Base-by-base conservation (phyloP, 1,140 invertebrate genomes). In the Cephus cinctus region DNA sequence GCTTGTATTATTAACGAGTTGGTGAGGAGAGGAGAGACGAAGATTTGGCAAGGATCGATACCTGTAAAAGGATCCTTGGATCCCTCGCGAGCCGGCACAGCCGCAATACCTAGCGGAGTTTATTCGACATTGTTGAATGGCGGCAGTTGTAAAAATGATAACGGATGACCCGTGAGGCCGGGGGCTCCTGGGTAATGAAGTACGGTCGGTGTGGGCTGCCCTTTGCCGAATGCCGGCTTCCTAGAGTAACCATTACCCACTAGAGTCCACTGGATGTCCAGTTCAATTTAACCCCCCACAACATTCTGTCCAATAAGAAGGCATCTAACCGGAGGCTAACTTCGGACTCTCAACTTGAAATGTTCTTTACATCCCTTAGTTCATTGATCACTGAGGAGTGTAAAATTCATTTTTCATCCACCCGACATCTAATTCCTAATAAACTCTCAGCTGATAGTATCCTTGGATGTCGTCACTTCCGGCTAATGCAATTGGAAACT, bases 91-190 rank as follows among this genome's bases (percentile, higher is more conserved):
- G 67, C 62, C 47, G 40, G 5, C n/a, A 41, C 32, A 46, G 59
- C 57, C 60, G 61, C 71, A 75, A 73, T 75, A 75, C 70, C 73
- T 73, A 75, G 73, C 67, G 71, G 72, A 76, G 63, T 76, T 75
- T 75, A 75, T 76, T 75, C 73, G 74, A 75, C 74, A 75, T 75
- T 76, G 74, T 75, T 77, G 67, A 72, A 77, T 77, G 71, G 74
- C 69, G 71, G 70, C 71, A 75, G 74, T 72, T 73, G 72, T 75
- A 77, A 77, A 77, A 77, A 77, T 75, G 71, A 77, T 77, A 77
- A 75, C 72, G 67, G 64, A 77, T 74, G 73, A 75, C 65, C 72
- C 62, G 59, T 59, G 70, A 71, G 69, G 62, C 64, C 30, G 59
- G 57, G 59, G 69, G 61, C 71, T 72, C 65, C 57, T 43, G 68